Evolutionary conservation across 2,113 vertebrate species (phyloP).

Genomic region (Pterocles orientalis): DNA sequence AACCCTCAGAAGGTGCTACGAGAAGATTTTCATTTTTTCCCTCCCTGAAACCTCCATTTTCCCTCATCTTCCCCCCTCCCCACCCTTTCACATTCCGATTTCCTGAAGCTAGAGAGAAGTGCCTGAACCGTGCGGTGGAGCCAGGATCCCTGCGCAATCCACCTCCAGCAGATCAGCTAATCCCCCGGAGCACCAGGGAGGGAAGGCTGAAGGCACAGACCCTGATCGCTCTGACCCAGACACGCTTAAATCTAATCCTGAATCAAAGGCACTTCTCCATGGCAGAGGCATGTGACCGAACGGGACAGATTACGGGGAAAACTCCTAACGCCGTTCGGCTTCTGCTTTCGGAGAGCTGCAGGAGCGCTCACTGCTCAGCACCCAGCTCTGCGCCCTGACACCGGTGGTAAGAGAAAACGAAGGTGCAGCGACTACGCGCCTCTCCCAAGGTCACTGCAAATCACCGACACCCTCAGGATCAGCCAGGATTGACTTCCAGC

Average conservation of each 20-base stretch:
- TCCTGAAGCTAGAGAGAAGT: background rate
- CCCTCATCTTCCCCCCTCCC: background rate
- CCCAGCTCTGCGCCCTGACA: background rate
- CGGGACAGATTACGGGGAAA: background rate
- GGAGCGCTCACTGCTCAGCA: background rate
- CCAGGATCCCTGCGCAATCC: background rate
- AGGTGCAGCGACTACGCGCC: accelerated
- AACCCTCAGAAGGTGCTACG: too few relatives aligned
- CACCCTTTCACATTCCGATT: background rate
- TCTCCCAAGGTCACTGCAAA: background rate
- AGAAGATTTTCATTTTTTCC: background rate
- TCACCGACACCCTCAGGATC: background rate
- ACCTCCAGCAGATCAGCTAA: background rate
- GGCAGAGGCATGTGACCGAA: background rate
- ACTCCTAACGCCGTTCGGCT: background rate
- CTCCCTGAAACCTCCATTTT: background rate
- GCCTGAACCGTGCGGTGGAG: background rate
- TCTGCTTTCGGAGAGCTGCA: background rate
- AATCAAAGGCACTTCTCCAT: slow-evolving; percentile 10
- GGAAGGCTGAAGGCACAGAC: background rate
- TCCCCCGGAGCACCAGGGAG: background rate
- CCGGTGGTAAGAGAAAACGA: accelerated
- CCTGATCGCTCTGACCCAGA: background rate
- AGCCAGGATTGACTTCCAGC: background rate
- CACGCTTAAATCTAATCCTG: background rate